Percentiles rank a stretch among this genome's conserved stretches.
phyloP scores from a whole-genome alignment of 2,888 invertebrate genomes.

The Cephus pulcher region DNA sequence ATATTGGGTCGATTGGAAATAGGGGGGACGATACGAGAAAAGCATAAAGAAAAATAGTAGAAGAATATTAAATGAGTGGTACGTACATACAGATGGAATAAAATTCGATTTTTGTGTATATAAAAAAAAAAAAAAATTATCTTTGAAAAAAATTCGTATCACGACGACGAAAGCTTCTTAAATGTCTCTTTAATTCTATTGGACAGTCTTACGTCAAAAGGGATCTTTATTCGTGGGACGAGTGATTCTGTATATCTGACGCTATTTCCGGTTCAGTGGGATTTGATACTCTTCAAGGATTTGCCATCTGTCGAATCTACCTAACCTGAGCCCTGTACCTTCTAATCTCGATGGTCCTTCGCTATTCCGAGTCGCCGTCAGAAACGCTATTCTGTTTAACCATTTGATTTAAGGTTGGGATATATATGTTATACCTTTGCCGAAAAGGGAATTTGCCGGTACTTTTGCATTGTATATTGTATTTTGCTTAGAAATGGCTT shows the following conservation, averaged over 20 bases:
- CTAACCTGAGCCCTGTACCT: neutral
- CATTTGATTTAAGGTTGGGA: neutral
- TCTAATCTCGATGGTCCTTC: neutral
- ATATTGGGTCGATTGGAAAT: neutral
- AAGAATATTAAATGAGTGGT: neutral
- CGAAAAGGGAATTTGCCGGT: neutral
- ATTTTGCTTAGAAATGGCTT: neutral
- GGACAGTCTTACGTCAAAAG: neutral
- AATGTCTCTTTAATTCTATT: neutral
- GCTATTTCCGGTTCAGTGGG: neutral
- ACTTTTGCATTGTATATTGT: neutral
- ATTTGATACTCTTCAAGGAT: neutral
- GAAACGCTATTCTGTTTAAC: neutral
- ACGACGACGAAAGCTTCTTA: neutral
- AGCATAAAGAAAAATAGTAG: neutral
- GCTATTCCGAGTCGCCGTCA: neutral
- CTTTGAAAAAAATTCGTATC: neutral
- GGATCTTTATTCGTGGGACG: no score
- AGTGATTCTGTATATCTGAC: neutral
- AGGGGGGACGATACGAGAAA: neutral
- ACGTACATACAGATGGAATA: neutral
- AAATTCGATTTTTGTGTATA: neutral
- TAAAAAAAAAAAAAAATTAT: neutral
- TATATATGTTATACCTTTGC: neutral
- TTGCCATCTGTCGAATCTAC: neutral